Conservation (phyloP, 2,113 vertebrate species). For the Pluvianellus socialis region DNA sequence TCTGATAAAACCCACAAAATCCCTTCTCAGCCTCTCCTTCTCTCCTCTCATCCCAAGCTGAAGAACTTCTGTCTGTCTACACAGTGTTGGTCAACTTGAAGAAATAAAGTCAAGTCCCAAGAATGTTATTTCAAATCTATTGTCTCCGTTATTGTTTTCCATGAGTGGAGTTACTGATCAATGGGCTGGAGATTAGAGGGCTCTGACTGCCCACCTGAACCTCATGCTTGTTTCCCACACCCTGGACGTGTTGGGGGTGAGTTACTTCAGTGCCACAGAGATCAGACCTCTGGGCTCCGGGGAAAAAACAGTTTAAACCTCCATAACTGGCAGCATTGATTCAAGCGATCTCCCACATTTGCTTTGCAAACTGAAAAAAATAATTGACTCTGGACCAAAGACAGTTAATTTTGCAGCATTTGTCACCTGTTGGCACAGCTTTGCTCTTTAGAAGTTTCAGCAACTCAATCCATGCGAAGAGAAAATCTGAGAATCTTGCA, state of each 20-base stretch:
- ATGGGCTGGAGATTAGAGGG: background rate
- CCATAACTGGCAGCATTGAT: rapidly evolving
- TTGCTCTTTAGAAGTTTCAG: background rate
- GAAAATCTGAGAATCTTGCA: background rate
- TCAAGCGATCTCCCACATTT: rapidly evolving
- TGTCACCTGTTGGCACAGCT: background rate
- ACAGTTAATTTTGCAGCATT: background rate
- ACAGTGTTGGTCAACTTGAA: rapidly evolving
- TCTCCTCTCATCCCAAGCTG: no score
- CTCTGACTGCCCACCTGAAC: background rate
- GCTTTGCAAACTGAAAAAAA: no score
- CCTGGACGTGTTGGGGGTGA: rapidly evolving
- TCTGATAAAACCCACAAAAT: background rate
- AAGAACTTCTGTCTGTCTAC: background rate
- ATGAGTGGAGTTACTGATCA: no score
- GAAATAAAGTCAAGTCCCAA: background rate
- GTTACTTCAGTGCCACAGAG: background rate
- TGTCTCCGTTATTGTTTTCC: background rate
- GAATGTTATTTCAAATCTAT: background rate
- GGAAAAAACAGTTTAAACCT: rapidly evolving
- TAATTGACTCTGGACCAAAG: no score
- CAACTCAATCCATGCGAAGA: rapidly evolving
- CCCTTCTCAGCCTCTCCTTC: no score
- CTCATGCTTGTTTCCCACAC: rapidly evolving
- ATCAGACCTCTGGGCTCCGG: rapidly evolving